These are phyloP conservation scores for Sebastes oblongus DNA, from an alignment of 2,797 vertebrate genomes.

Conservation along the genomic window DNA sequence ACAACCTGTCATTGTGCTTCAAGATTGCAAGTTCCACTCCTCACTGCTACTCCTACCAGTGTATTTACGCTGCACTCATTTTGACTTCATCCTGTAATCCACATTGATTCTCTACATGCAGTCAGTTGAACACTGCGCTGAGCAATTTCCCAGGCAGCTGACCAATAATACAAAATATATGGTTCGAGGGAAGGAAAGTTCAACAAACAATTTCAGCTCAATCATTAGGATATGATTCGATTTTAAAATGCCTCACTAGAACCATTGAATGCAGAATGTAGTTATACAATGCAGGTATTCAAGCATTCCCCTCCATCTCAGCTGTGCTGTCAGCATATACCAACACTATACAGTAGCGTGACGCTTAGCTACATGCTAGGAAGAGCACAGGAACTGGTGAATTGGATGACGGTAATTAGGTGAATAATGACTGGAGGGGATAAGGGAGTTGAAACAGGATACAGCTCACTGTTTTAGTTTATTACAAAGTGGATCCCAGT, in stretches of 20 bases:
- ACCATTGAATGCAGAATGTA: neutral
- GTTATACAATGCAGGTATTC: constrained; percentile 5
- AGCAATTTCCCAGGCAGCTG: constrained; percentile 22
- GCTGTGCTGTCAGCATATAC: neutral
- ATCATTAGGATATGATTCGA: constrained; percentile 3
- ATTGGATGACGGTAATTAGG: constrained; percentile 53
- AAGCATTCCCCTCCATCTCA: neutral
- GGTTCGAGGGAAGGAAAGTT: neutral
- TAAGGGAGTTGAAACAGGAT: constrained; percentile 49
- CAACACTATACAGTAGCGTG: neutral
- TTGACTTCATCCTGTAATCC: constrained; percentile 29
- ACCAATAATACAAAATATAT: constrained; percentile 21
- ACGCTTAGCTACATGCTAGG: constrained; percentile 16
- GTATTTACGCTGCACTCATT: constrained; percentile 13
- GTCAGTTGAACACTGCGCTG: neutral
- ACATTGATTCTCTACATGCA: constrained; percentile 16
- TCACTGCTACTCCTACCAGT: neutral
- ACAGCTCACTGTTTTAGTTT: constrained; percentile 44
- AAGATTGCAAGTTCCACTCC: neutral
- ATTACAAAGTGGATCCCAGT: constrained; percentile 27
- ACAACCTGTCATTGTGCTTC: neutral
- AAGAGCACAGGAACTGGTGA: constrained; percentile 30
- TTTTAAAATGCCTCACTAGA: constrained; percentile 24
- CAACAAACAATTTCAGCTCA: constrained; percentile 24
- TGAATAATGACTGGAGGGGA: constrained; percentile 54